A percentile compares a stretch with the other conserved stretches of the same genome.
Conservation (phyloP, 37 sponge, comb jelly and placozoan genomes). For the Mnemiopsis leidyi region DNA sequence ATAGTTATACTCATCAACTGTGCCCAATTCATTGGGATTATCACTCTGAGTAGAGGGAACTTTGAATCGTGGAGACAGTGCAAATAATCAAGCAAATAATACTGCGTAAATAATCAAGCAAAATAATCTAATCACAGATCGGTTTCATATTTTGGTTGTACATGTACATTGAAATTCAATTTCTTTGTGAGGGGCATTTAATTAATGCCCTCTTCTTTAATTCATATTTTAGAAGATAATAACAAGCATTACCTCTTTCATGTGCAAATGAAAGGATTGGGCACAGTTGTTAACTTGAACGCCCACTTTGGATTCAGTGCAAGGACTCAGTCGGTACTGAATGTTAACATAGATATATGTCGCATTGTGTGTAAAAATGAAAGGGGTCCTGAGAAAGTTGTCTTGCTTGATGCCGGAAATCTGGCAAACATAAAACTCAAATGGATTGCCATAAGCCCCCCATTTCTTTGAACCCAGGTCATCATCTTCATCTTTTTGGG, state of each 20-base stretch:
- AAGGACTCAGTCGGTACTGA: constrained; percentile 4
- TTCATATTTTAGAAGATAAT: too few relatives aligned
- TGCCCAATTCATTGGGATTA: background rate
- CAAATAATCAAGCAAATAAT: too few relatives aligned
- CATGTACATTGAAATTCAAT: too few relatives aligned
- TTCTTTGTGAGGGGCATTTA: too few relatives aligned
- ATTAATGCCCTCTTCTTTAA: too few relatives aligned
- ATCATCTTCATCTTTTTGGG: constrained; percentile 38
- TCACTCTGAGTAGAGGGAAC: too few relatives aligned
- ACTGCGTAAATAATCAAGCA: too few relatives aligned
- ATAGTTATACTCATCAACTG: constrained; percentile 41
- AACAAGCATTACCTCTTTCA: constrained; percentile 49
- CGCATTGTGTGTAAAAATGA: background rate
- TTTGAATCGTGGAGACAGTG: too few relatives aligned
- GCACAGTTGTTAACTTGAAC: constrained; percentile 23
- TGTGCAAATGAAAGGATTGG: constrained; percentile 15
- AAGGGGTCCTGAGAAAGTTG: constrained; percentile 46
- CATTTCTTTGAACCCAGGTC: background rate
- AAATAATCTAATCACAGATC: too few relatives aligned
- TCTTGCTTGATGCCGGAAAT: background rate
- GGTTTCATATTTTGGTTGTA: too few relatives aligned
- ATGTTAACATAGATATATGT: constrained; percentile 11
- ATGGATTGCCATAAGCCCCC: background rate
- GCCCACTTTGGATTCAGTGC: constrained; percentile 30
- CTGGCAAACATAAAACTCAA: constrained; percentile 26